Conservation (phyloP, 2,888 invertebrate genomes). For the Heliconius ethilla region DNA sequence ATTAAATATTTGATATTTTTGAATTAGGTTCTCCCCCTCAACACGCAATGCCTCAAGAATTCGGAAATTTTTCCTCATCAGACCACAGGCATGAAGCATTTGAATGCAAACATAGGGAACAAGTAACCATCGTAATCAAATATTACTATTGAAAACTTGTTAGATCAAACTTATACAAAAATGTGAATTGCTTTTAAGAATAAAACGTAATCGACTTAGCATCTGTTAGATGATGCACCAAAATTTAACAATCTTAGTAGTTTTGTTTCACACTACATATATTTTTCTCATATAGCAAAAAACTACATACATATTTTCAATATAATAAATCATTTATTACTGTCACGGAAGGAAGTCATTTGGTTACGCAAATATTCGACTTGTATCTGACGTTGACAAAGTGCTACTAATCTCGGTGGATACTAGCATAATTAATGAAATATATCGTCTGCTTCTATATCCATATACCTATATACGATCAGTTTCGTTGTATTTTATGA, state of each 20-base stretch:
- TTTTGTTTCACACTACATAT: background rate
- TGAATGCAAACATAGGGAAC: too few species aligned
- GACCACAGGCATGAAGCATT: too few species aligned
- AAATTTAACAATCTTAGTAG: background rate
- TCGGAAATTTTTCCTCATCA: too few species aligned
- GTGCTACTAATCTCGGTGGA: conserved; percentile 57
- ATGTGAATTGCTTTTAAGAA: background rate
- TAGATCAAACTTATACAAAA: too few species aligned
- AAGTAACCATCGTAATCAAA: too few species aligned
- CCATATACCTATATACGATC: conserved; percentile 30
- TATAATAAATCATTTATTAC: conserved; percentile 35
- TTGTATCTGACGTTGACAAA: conserved; percentile 60
- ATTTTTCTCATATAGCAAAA: background rate
- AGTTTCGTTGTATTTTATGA: background rate
- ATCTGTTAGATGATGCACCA: background rate
- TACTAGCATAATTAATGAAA: conserved; percentile 59
- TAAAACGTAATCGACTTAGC: background rate
- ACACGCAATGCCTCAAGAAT: too few species aligned
- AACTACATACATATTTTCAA: background rate
- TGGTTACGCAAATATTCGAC: conserved; percentile 45
- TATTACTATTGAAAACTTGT: too few species aligned
- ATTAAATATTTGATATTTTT: too few species aligned
- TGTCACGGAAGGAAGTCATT: conserved; percentile 41
- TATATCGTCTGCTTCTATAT: conserved; percentile 50
- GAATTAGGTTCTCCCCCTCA: too few species aligned